Evolutionary conservation across 2,797 vertebrate species (phyloP).

Genomic region (Coregonus ussuriensis): DNA sequence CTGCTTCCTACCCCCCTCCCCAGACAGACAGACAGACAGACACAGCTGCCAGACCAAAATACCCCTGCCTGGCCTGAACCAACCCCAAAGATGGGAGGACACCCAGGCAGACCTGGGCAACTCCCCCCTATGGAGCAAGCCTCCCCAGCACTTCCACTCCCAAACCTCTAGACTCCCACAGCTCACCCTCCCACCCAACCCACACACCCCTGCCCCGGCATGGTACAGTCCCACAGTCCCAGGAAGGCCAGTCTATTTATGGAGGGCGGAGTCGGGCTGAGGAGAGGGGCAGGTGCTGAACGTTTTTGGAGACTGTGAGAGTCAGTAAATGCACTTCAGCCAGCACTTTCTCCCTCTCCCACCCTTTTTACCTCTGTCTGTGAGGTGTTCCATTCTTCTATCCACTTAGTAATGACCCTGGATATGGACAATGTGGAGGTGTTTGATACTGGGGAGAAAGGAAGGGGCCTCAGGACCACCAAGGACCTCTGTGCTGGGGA

Average conservation of each 20-base stretch:
- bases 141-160: slow-evolving; percentile 5
- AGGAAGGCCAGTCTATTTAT: slow-evolving; percentile 76
- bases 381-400: background rate
- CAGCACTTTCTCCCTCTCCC: slow-evolving; percentile 12
- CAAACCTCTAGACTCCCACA: background rate
- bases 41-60: slow-evolving; percentile 94
- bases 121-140: slow-evolving; percentile 8
- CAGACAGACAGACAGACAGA: slow-evolving; percentile 77
- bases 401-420: slow-evolving; percentile 72
- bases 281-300: slow-evolving; percentile 61
- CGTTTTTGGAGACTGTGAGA: slow-evolving; percentile 45
- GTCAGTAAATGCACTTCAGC: slow-evolving; percentile 13
- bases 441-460: slow-evolving; percentile 85
- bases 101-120: slow-evolving; percentile 17
- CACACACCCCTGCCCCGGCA: slow-evolving; percentile 30
- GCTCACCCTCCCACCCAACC: background rate
- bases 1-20: slow-evolving; percentile 50
- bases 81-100: slow-evolving; percentile 68
- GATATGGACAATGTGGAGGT: slow-evolving; percentile 87
- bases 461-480: slow-evolving; percentile 85
- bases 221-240: slow-evolving; percentile 54
- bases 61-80: slow-evolving; percentile 59
- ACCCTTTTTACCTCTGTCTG: slow-evolving; percentile 7
- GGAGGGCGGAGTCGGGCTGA: slow-evolving; percentile 44
- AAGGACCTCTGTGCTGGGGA: slow-evolving; percentile 84